phyloP scores from a whole-genome alignment of 1,140 invertebrate genomes.

The Laupala kohalensis region DNA sequence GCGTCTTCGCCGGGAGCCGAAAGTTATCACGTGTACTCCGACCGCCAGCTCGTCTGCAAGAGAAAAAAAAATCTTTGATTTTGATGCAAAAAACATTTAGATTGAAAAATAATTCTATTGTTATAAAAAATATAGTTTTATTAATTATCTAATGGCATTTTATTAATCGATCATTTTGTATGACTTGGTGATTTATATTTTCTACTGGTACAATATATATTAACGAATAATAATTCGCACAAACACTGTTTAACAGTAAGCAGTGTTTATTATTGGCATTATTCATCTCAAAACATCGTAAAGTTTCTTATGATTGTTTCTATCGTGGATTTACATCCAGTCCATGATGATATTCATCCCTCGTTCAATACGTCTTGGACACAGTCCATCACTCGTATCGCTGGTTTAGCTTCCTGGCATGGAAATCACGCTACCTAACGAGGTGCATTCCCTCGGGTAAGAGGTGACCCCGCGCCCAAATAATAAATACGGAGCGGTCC shows the following conservation, averaged over 20 bases:
- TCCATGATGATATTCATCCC: too few species aligned
- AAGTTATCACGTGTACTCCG: conserved; percentile 13
- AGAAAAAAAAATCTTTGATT: not conserved
- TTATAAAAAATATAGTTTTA: not conserved
- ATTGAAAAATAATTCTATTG: not conserved
- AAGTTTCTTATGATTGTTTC: too few species aligned
- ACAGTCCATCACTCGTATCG: too few species aligned
- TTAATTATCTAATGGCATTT: not conserved
- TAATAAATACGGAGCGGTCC: not conserved
- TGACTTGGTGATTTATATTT: not conserved
- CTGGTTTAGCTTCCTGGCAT: too few species aligned
- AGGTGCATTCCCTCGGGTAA: not conserved
- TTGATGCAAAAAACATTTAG: not conserved
- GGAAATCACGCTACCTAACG: not conserved
- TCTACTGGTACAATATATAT: not conserved
- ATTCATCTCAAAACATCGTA: too few species aligned
- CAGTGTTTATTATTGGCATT: too few species aligned
- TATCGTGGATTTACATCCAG: too few species aligned
- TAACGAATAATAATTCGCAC: not conserved
- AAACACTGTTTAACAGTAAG: not conserved
- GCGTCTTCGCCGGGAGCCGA: not conserved
- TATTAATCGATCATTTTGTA: not conserved
- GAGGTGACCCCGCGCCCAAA: not conserved
- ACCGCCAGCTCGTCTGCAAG: conserved; percentile 12
- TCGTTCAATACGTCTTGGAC: too few species aligned